phyloP scores from a whole-genome alignment of 2,113 vertebrate genomes.

The Cyanoderma ruficeps region DNA sequence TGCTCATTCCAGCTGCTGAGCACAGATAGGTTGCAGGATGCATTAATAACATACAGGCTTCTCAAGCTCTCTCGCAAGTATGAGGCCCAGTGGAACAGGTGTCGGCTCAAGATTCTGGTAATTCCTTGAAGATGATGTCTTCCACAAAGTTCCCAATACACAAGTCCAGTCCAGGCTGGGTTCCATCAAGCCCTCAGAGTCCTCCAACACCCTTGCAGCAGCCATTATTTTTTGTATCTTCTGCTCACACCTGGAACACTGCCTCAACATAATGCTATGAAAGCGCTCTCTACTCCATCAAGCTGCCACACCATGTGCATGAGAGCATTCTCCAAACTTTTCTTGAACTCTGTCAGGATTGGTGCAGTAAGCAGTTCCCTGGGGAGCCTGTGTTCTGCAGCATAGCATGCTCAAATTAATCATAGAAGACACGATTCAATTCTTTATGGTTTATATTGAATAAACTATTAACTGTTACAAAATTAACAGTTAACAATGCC shows the following conservation, averaged over 20 bases:
- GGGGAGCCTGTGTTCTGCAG: neutral
- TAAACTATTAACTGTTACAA: neutral
- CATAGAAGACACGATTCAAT: neutral
- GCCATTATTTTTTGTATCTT: neutral
- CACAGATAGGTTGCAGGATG: neutral
- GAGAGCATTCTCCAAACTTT: neutral
- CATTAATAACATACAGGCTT: neutral
- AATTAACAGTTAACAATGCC: neutral
- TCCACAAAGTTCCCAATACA: neutral
- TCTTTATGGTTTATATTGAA: neutral
- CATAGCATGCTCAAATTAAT: neutral
- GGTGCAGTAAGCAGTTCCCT: too few relatives aligned
- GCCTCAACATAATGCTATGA: neutral
- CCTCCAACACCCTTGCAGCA: neutral
- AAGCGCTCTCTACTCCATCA: neutral
- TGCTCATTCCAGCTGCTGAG: neutral
- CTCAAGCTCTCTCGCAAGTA: neutral
- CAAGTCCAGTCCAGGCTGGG: neutral
- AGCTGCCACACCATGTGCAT: neutral
- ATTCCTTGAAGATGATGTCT: neutral
- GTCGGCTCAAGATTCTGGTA: neutral
- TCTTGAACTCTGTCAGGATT: neutral
- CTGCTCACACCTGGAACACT: too few relatives aligned
- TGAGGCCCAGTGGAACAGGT: fast-evolving
- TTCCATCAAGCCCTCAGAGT: neutral